A percentile compares a stretch with the other conserved stretches of the same genome.
Evolutionary conservation across 92 coral and sea anemone genomes (phyloP).

Genomic region (Parazoanthus atlanticus): DNA sequence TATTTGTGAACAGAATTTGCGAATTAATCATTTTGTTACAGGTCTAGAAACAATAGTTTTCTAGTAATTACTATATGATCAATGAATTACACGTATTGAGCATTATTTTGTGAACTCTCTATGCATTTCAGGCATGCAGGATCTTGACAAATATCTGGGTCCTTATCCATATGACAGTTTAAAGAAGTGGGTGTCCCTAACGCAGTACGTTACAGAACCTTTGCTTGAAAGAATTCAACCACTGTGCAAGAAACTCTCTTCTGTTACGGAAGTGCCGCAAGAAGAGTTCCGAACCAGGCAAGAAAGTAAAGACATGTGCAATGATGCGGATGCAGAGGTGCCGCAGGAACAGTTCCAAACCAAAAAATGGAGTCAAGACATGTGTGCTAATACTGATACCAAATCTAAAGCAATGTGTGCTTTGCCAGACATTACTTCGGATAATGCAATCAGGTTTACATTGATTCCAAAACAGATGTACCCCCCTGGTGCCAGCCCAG

Average conservation of each 20-base stretch:
- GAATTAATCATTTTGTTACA: no score
- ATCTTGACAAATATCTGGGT: slow-evolving; percentile 83
- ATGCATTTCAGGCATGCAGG: slow-evolving; percentile 70
- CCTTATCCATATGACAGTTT: slow-evolving; percentile 86
- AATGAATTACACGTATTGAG: neutral
- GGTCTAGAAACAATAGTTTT: neutral
- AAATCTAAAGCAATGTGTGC: neutral
- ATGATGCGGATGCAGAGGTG: slow-evolving; percentile 16
- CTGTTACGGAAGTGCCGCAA: slow-evolving; percentile 79
- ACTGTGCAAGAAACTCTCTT: slow-evolving; percentile 73
- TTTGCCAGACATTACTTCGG: slow-evolving; percentile 6
- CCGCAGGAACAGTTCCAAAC: slow-evolving; percentile 51
- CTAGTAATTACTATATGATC: neutral
- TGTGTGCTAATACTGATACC: slow-evolving; percentile 7
- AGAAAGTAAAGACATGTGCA: slow-evolving; percentile 27
- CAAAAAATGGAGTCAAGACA: slow-evolving; percentile 17
- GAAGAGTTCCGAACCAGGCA: slow-evolving; percentile 43
- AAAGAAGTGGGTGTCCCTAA: slow-evolving; percentile 92
- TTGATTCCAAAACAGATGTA: slow-evolving; percentile 66
- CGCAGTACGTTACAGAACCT: slow-evolving; percentile 69
- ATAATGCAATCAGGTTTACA: slow-evolving; percentile 73
- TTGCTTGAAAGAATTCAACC: slow-evolving; percentile 84
- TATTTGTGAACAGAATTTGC: no score
- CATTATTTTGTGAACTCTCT: neutral
- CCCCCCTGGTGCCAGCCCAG: slow-evolving; percentile 81